phyloP scores from a whole-genome alignment of 2,888 invertebrate genomes.

The Caenorhabditis macrosperma region DNA sequence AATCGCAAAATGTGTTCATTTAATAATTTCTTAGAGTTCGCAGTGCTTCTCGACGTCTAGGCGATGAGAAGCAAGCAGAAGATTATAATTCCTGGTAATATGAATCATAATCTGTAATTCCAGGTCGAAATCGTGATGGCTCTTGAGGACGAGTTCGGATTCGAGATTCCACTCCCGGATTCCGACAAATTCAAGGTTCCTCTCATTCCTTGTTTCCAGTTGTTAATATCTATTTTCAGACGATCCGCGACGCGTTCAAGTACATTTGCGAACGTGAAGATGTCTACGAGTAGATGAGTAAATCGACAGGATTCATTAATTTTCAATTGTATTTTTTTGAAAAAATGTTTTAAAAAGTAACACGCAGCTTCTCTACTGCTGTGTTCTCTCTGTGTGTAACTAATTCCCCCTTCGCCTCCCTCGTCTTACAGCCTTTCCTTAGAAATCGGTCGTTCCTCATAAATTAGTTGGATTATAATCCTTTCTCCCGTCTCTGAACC shows the following conservation, averaged over 20 bases:
- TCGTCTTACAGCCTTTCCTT: background rate
- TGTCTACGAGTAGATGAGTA: slow-evolving; percentile 70
- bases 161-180: slow-evolving; percentile 71
- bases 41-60: too few relatives aligned
- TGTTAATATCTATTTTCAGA: slow-evolving; percentile 20
- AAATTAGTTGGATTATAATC: background rate
- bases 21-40: too few relatives aligned
- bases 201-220: too few relatives aligned
- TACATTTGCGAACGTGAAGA: slow-evolving; percentile 73
- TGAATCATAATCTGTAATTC: too few relatives aligned
- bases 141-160: slow-evolving; percentile 97
- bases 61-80: too few relatives aligned
- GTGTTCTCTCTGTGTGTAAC: background rate
- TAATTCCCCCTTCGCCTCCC: background rate
- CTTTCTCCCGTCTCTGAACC: too few relatives aligned
- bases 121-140: slow-evolving; percentile 97
- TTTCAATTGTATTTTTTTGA: slow-evolving; percentile 2
- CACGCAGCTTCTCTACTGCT: background rate
- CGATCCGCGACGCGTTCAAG: slow-evolving; percentile 64
- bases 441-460: too few relatives aligned
- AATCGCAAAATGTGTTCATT: too few relatives aligned
- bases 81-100: too few relatives aligned
- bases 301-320: slow-evolving; percentile 16
- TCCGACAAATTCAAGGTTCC: slow-evolving; percentile 68
- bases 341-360: background rate